These are phyloP conservation scores for Pocillopora meandrina DNA, from an alignment of 92 coral and sea anemone species.

Conservation along the genomic window DNA sequence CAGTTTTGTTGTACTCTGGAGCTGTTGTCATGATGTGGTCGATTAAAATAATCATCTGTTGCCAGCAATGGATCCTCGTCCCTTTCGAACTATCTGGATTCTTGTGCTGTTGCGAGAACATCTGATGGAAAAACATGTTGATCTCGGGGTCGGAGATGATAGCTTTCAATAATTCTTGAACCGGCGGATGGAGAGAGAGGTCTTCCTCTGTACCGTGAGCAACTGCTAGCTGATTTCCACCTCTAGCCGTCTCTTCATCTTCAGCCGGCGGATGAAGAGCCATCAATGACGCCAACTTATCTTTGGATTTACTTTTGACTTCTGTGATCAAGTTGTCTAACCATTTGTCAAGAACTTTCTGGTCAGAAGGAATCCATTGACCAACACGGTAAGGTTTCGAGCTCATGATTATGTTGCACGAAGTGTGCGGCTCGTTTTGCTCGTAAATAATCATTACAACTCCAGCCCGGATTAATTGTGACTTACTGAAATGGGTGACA, in stretches of 20 bases:
- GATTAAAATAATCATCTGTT: too few relatives aligned
- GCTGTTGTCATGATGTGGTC: too few relatives aligned
- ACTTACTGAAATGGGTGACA: too few relatives aligned
- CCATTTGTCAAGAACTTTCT: slow-evolving; percentile 55
- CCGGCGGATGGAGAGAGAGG: slow-evolving; percentile 42
- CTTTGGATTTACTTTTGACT: slow-evolving; percentile 38
- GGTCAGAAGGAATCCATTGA: slow-evolving; percentile 62
- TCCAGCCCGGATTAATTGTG: too few relatives aligned
- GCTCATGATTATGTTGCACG: background rate
- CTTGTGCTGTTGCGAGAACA: too few relatives aligned
- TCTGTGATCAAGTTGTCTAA: slow-evolving; percentile 46
- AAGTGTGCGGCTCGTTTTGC: background rate
- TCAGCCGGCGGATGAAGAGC: slow-evolving; percentile 51
- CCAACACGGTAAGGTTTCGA: slow-evolving; percentile 38
- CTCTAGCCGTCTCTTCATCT: slow-evolving; percentile 5
- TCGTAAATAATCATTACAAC: too few relatives aligned
- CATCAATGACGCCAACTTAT: slow-evolving; percentile 28
- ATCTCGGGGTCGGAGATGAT: slow-evolving; percentile 60
- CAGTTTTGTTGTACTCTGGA: too few relatives aligned
- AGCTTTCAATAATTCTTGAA: slow-evolving; percentile 35
- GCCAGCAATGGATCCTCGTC: too few relatives aligned
- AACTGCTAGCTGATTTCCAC: background rate
- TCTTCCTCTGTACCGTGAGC: slow-evolving; percentile 17
- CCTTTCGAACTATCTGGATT: background rate
- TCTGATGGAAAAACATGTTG: slow-evolving; percentile 16